A percentile compares a stretch with the other conserved stretches of the same genome.
These are phyloP conservation scores for Lutra lutra DNA, from an alignment of 2,797 vertebrate species.

Conservation along the genomic window DNA sequence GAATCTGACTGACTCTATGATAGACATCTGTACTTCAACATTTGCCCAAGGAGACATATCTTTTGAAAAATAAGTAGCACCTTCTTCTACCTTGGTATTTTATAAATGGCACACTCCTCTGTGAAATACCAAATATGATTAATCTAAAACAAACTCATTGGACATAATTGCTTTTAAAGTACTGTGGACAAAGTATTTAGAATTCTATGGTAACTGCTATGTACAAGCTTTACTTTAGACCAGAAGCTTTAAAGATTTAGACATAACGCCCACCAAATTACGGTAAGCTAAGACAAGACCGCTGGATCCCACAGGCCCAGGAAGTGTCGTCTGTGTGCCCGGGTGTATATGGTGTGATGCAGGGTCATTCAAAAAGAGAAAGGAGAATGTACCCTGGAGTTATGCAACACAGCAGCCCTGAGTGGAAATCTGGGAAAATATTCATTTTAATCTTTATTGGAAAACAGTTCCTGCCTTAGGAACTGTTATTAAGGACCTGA, in stretches of 20 bases:
- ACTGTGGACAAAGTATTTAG: neutral
- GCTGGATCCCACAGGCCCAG: neutral
- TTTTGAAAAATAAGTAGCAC: constrained; percentile 10
- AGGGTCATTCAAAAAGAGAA: neutral
- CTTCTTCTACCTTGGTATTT: constrained; percentile 20
- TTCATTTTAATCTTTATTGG: neutral
- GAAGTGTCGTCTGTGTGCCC: neutral
- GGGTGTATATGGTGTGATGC: neutral
- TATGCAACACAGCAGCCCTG: neutral
- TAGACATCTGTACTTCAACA: neutral
- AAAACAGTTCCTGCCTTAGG: constrained; percentile 27
- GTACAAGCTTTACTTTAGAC: neutral
- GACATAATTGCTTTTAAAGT: neutral
- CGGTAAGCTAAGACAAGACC: neutral
- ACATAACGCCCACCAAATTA: neutral
- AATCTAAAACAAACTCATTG: neutral
- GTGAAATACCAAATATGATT: neutral
- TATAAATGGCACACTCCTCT: neutral
- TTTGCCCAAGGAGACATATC: neutral
- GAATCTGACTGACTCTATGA: neutral
- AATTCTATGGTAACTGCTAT: neutral
- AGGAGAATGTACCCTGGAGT: neutral
- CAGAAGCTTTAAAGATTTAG: neutral
- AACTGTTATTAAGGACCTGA: neutral
- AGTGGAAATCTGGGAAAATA: neutral